phyloP scores from a whole-genome alignment of 2,113 vertebrate genomes.

The Ptilonorhynchus violaceus region DNA sequence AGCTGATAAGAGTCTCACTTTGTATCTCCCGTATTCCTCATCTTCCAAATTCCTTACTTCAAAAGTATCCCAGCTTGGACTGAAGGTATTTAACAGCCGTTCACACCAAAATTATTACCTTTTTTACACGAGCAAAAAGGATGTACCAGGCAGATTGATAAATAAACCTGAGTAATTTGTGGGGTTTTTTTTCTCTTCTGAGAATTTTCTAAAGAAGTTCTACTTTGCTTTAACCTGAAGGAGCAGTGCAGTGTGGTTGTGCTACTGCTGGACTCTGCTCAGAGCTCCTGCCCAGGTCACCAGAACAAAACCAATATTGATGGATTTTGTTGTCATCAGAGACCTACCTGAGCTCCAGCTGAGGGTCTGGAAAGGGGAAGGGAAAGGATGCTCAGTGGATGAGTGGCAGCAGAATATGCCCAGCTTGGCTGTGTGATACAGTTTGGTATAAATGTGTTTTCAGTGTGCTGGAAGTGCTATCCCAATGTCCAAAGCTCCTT shows the following conservation, averaged over 20 bases:
- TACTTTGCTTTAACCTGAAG: not conserved
- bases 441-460: not conserved
- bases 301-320: rapidly evolving
- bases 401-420: not conserved
- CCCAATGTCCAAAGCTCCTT: not conserved
- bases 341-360: not conserved
- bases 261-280: not conserved
- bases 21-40: not conserved
- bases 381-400: not conserved
- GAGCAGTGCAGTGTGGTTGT: not conserved
- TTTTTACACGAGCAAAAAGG: not conserved
- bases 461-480: not conserved
- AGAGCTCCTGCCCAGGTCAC: not conserved
- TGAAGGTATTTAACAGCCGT: not conserved
- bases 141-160: not conserved
- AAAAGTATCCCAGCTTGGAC: not conserved
- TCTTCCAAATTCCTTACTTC: not conserved
- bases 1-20: not conserved
- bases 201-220: not conserved
- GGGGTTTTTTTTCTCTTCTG: not conserved
- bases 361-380: not conserved
- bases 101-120: not conserved
- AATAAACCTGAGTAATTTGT: not conserved
- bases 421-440: not conserved
- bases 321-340: not conserved